phyloP scores from a whole-genome alignment of 2,113 vertebrate species.

The Dasyprocta punctata region DNA sequence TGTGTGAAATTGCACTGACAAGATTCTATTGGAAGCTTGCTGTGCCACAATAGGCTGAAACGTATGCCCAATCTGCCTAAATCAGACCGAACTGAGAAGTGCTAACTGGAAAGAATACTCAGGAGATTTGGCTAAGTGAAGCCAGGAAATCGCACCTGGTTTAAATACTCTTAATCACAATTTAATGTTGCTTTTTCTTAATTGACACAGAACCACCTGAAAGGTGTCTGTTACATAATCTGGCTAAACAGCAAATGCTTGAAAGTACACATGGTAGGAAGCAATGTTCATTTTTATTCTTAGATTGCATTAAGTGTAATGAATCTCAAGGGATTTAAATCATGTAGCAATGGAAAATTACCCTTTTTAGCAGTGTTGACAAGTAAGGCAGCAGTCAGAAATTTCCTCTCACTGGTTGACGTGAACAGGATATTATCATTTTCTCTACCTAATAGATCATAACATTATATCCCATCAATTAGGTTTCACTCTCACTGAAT shows the following conservation, averaged over 20 bases:
- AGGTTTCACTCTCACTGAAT: neutral
- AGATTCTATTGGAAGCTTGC: conserved; percentile 21
- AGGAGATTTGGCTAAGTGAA: neutral
- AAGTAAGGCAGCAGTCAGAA: neutral
- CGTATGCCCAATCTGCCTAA: neutral
- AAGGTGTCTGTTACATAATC: conserved; percentile 50
- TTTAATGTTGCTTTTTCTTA: conserved; percentile 33
- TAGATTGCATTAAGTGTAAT: neutral
- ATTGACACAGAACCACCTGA: conserved; percentile 16
- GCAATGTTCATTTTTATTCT: conserved; percentile 53
- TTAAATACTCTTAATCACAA: conserved; percentile 5
- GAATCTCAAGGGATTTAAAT: conserved; percentile 40
- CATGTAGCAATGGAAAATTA: conserved; percentile 36
- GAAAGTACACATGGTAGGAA: neutral
- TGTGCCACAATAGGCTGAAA: neutral
- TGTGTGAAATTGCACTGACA: conserved; percentile 59
- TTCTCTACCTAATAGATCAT: neutral
- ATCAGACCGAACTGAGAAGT: neutral
- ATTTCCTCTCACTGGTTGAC: neutral
- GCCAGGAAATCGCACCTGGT: conserved; percentile 20
- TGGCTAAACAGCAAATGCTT: conserved; percentile 20
- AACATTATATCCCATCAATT: neutral
- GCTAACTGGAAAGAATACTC: neutral
- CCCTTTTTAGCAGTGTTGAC: neutral
- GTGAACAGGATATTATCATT: neutral